Evolutionary conservation across 2,888 invertebrate genomes (phyloP), one percentile per base, ranked within the genome.

Genomic region (Altica lythri): DNA sequence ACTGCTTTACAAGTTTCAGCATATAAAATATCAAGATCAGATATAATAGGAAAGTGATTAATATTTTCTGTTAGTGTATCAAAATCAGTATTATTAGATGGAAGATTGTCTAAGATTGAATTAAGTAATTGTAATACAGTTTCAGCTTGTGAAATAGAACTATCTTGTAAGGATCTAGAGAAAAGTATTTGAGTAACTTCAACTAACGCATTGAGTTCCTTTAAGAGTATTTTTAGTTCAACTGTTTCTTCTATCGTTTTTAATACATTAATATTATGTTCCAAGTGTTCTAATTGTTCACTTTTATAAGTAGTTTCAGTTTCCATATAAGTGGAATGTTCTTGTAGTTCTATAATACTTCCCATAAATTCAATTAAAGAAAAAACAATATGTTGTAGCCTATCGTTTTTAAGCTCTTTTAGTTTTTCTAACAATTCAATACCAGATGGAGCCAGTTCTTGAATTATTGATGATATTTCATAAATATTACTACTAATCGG

Each of bases 351-450:
- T n/a, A 57, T 18, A 9, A 64, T 62, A 12, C 55, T 46, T 34
- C 44, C 53, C 1, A 47, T 50, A 29, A 64, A 55, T 46, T 63
- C 57, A 2, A 46, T 43, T 13, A 64, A 25, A 5, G 64, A 52
- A 42, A 51, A 60, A 12, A 37, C 35, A 14, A 64, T 65, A 38
- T 67, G 65, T 43, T 55, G 54, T 13, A 68, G 54, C 25, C 58
- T 62, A 1, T 59, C 57, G n/a, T 52, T 57, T n/a, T 58, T 54
- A 17, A 62, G 38, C 32, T 51, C 43, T 43, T 65, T 59, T 10
- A 58, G 30, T n/a, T 57, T 17, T 12, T 44, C 35, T 16, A 56
- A 13, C 2, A 65, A 49, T 5, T 50, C 42, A 19, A 32, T 49
- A 4, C 61, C 46, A 9, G 16, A 35, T 9, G 59, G 53, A 30